Evolutionary conservation across 2,113 vertebrate genomes (phyloP), one percentile per base, ranked within the genome.

Genomic region (Pseudorasbora parva): DNA sequence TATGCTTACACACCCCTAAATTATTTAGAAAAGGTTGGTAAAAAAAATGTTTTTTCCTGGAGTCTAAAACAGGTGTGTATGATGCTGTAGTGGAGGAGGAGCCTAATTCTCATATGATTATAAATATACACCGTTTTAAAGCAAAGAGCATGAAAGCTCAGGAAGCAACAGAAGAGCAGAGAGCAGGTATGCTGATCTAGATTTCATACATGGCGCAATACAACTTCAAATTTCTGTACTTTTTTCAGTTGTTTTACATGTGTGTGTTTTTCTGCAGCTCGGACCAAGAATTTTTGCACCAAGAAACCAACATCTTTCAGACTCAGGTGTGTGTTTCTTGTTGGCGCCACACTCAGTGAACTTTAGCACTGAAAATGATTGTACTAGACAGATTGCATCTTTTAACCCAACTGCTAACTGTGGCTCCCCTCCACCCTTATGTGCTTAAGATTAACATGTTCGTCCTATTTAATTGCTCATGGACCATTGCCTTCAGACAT

Each of bases 381-480:
- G 2, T 7, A 3, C 4, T 47, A 62, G 25, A 43, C 0, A 5
- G n/a, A 43, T 43, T 21, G 6, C 47, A 49, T 49, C 37, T 6
- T 69, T 82, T 56, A 60, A 49, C 8, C 41, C 10, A 15, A 7
- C 43, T 37, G 62, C 12, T 9, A 33, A 33, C 62, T 17, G 62
- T 30, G 27, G 8, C 30, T 66, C 62, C 2, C 78, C 59, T 72
- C 82, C 47, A 47, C 54, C 82, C 66, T 73, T 15, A 21, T 54
- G 47, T 68, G 62, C 14, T 43, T 45, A 83, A 69, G 49, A 47
- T 30, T 43, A 49, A 51, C 2, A 62, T 56, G 69, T 45, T 74
- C 84, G 64, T 78, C 19, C 73, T 49, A 71, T 62, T 78, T 84
- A 56, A 17, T 54, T 66, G n/a, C 43, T 82, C 57, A 57, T n/a